Base-by-base conservation (phyloP, 2,797 vertebrate genomes). In the Erithacus rubecula region DNA sequence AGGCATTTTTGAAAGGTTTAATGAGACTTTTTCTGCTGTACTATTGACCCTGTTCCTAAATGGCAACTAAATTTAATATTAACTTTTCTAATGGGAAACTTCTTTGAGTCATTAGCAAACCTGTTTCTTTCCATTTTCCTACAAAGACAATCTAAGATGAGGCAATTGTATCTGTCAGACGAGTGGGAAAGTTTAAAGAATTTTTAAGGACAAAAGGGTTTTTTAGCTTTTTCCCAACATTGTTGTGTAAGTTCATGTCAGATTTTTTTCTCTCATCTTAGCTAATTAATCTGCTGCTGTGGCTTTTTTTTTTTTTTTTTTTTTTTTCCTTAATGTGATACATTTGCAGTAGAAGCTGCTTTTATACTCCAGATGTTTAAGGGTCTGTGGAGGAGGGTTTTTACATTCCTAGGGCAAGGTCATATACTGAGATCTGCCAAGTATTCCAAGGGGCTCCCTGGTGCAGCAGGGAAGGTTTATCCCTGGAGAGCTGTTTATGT, bases 91-190 rank as follows among this genome's bases (percentile, higher is more conserved):
- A 92, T 63, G 29, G 39, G 44, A 90, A 80, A 56, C 37, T 67
- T 52, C 44, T 90, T 87, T 18, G 20, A 92, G 39, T 81, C 70
- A 79, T 94, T 81, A 93, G 70, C 53, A 95, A 89, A 89, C 29
- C 18, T 27, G 6, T 63, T 94, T 81, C 62, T 83, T 94, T 87
- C 46, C 9, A 20, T 76, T 89, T 90, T 89, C 21, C 51, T 87
- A 41, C 49, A 58, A 81, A 74, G 79, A n/a, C 46, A 58, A 41
- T n/a, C 30, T n/a, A 69, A 27, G 34, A 20, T 87, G 69, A 71
- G 39, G 65, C 46, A 94, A 88, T 95, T 90, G 19, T 10, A 53
- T 68, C 46, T 88, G 72, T 59, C 37, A 76, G 46, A 58, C 64
- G 62, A 91, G 30, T 39, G 41, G 15, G 15, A 56, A 47, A 77